Evolutionary conservation across 2,888 invertebrate genomes (phyloP).

Genomic region (Cosmopolites sordidus): DNA sequence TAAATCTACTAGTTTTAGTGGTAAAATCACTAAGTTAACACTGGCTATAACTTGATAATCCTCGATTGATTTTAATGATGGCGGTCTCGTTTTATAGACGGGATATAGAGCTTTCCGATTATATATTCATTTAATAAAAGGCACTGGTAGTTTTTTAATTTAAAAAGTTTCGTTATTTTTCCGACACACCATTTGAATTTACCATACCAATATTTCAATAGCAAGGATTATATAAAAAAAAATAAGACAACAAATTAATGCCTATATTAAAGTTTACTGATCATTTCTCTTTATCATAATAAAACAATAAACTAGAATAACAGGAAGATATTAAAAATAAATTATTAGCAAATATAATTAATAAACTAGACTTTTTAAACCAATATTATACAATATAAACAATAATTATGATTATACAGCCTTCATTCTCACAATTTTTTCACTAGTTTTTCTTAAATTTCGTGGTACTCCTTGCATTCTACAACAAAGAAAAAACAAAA

Average conservation of each 20-base stretch:
- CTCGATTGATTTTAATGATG: too few relatives aligned
- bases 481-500: constrained; percentile 25
- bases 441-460: constrained; percentile 25
- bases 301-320: constrained; percentile 36
- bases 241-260: constrained; percentile 11
- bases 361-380: constrained; percentile 34
- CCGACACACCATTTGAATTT: too few relatives aligned
- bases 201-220: too few relatives aligned
- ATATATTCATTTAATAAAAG: too few relatives aligned
- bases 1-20: too few relatives aligned
- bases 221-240: too few relatives aligned
- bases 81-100: too few relatives aligned
- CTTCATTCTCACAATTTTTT: constrained; percentile 44
- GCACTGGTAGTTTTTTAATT: too few relatives aligned
- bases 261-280: constrained; percentile 32
- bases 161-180: too few relatives aligned
- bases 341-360: constrained; percentile 36
- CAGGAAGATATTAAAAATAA: constrained; percentile 36
- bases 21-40: too few relatives aligned
- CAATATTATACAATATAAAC: constrained; percentile 46
- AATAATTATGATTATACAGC: constrained; percentile 47
- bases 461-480: constrained; percentile 40
- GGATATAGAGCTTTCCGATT: too few relatives aligned
- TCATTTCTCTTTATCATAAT: constrained; percentile 33
- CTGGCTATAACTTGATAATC: too few relatives aligned